A percentile compares a stretch with the other conserved stretches of the same genome.
These are phyloP conservation scores for Trissolcus basalis DNA, from an alignment of 1,140 invertebrate genomes.

Conservation along the genomic window DNA sequence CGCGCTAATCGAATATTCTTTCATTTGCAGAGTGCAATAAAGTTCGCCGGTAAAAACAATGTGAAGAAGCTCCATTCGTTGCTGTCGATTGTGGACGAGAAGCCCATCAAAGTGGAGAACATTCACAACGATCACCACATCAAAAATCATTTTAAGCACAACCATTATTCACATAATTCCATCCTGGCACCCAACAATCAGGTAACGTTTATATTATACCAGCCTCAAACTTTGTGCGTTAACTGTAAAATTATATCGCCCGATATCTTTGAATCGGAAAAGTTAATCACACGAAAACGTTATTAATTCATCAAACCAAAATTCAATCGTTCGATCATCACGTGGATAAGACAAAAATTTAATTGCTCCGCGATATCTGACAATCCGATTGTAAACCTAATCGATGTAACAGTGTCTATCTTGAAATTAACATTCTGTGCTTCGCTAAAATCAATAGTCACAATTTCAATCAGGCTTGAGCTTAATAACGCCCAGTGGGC, in stretches of 20 bases:
- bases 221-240: no score
- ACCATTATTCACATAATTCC: slow-evolving; percentile 75
- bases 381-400: not conserved
- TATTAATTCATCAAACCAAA: no score
- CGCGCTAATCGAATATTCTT: slow-evolving; percentile 50
- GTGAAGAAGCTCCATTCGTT: slow-evolving; percentile 76
- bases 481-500: slow-evolving; percentile 1
- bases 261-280: no score
- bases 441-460: slow-evolving; percentile 27
- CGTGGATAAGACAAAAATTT: not conserved
- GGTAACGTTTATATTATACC: no score
- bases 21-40: slow-evolving; percentile 78
- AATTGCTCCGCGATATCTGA: not conserved
- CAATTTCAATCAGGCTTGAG: slow-evolving; percentile 19
- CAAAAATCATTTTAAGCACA: slow-evolving; percentile 75
- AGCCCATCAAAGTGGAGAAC: slow-evolving; percentile 77
- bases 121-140: slow-evolving; percentile 76
- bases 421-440: not conserved
- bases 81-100: slow-evolving; percentile 77
- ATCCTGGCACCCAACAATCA: slow-evolving; percentile 74
- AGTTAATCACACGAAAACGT: no score
- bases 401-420: no score
- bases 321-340: no score
- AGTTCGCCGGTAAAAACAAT: slow-evolving; percentile 79
- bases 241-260: no score